phyloP scores from a whole-genome alignment of 1,140 invertebrate species.

The Ceratina calcarata region DNA sequence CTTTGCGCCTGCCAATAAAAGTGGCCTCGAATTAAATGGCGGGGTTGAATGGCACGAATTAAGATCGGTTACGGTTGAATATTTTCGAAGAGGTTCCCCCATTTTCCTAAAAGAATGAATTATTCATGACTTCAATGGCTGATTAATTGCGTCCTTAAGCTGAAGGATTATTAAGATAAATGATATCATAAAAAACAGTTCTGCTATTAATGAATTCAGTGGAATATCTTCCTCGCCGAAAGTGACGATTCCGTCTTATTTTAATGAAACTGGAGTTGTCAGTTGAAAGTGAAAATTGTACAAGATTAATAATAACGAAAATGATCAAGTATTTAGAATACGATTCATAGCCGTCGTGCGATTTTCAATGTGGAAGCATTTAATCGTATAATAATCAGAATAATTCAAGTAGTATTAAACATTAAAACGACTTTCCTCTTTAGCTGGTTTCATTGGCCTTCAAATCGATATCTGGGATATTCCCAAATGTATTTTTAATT shows the following conservation, averaged over 20 bases:
- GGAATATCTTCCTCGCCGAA: neutral
- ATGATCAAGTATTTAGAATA: too few relatives aligned
- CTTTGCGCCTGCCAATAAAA: conserved; percentile 54
- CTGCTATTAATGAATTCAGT: neutral
- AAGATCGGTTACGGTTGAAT: conserved; percentile 58
- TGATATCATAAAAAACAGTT: conserved; percentile 42
- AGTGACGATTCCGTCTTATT: neutral
- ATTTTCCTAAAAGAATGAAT: conserved; percentile 52
- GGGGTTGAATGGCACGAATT: conserved; percentile 54
- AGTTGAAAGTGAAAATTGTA: too few relatives aligned
- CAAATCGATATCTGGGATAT: too few relatives aligned
- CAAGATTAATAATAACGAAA: too few relatives aligned
- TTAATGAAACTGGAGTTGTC: too few relatives aligned
- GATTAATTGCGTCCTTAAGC: conserved; percentile 63
- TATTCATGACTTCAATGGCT: conserved; percentile 63
- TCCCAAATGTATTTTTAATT: too few relatives aligned
- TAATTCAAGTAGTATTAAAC: too few relatives aligned
- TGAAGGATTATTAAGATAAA: conserved; percentile 63
- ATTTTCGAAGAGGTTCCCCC: conserved; percentile 52
- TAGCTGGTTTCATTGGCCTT: too few relatives aligned
- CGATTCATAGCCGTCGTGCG: too few relatives aligned
- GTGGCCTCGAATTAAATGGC: conserved; percentile 60
- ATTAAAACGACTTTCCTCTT: too few relatives aligned
- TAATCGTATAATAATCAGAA: too few relatives aligned
- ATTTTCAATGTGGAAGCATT: too few relatives aligned